Conservation (phyloP, 2,888 invertebrate genomes). For the Ectemnius continuus region DNA sequence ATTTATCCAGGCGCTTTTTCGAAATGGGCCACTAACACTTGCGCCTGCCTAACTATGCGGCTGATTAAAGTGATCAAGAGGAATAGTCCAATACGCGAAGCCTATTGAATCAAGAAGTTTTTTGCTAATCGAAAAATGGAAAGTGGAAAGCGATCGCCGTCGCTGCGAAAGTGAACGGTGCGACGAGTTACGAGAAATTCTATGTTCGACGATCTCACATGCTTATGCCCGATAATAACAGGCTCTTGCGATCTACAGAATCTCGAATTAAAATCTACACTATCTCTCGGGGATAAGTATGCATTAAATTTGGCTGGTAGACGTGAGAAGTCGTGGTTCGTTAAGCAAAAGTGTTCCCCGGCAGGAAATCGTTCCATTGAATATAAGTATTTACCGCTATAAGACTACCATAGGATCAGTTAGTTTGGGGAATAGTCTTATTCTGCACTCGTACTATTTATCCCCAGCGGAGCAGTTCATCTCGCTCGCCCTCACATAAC, state of each 20-base stretch:
- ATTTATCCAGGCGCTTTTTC: too few relatives aligned
- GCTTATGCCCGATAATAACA: slow-evolving; percentile 32
- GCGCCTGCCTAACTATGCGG: too few relatives aligned
- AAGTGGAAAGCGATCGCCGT: slow-evolving; percentile 19
- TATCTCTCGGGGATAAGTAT: slow-evolving; percentile 5
- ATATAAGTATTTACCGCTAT: too few relatives aligned
- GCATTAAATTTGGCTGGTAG: background rate
- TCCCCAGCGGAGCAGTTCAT: slow-evolving; percentile 26
- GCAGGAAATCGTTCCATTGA: too few relatives aligned
- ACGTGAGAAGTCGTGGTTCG: background rate
- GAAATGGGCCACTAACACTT: too few relatives aligned
- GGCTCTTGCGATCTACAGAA: slow-evolving; percentile 23
- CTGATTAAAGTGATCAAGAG: too few relatives aligned
- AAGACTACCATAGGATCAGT: background rate
- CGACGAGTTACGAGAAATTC: background rate
- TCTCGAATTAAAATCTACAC: background rate
- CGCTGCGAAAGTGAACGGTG: slow-evolving; percentile 29
- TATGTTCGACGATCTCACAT: slow-evolving; percentile 21
- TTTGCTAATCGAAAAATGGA: slow-evolving; percentile 28
- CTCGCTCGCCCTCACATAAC: slow-evolving; percentile 23
- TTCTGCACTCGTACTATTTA: background rate
- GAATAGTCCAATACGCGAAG: too few relatives aligned
- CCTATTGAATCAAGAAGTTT: background rate
- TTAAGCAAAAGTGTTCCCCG: background rate
- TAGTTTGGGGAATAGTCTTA: slow-evolving; percentile 1